These are phyloP conservation scores for Diadema setosum DNA, from an alignment of 35 echinoderm and acorn worm genomes.

Conservation along the genomic window DNA sequence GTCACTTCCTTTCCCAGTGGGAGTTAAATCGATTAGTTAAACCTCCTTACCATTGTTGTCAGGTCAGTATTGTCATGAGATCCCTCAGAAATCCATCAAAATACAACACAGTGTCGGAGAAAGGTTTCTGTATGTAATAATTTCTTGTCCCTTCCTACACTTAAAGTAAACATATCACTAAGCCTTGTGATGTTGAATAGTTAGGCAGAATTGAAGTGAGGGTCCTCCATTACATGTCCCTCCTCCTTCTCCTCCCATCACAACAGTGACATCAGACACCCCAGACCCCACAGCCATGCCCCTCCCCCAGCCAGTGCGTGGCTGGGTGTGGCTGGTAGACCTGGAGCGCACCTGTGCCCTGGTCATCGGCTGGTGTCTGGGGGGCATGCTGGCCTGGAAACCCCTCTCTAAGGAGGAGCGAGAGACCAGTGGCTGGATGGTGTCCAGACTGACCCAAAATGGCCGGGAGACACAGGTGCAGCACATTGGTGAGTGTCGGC, in stretches of 20 bases:
- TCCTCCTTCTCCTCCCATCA: neutral
- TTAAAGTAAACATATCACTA: too few species aligned
- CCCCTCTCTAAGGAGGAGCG: slow-evolving; percentile 85
- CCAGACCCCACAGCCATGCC: slow-evolving; percentile 81
- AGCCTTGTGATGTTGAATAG: too few species aligned
- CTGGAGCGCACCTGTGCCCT: slow-evolving; percentile 82
- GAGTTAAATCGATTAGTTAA: too few species aligned
- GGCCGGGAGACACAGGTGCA: slow-evolving; percentile 57
- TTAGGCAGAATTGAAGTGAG: too few species aligned
- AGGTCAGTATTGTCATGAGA: too few species aligned
- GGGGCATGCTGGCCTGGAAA: slow-evolving; percentile 91
- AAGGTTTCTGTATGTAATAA: too few species aligned
- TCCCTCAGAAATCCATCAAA: too few species aligned
- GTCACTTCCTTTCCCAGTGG: too few species aligned
- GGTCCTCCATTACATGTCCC: neutral
- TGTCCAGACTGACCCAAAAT: slow-evolving; percentile 58
- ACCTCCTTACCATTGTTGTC: too few species aligned
- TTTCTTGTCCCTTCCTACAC: too few species aligned
- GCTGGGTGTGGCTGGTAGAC: slow-evolving; percentile 98
- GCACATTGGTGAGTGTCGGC: slow-evolving; percentile 61
- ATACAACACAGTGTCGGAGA: too few species aligned
- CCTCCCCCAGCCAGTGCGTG: slow-evolving; percentile 79
- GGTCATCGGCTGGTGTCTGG: slow-evolving; percentile 89
- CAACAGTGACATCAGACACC: neutral
- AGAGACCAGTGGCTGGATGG: slow-evolving; percentile 77